A percentile compares a stretch with the other conserved stretches of the same genome.
phyloP scores from a whole-genome alignment of 2,888 invertebrate species.

The Amphipoea lucens region DNA sequence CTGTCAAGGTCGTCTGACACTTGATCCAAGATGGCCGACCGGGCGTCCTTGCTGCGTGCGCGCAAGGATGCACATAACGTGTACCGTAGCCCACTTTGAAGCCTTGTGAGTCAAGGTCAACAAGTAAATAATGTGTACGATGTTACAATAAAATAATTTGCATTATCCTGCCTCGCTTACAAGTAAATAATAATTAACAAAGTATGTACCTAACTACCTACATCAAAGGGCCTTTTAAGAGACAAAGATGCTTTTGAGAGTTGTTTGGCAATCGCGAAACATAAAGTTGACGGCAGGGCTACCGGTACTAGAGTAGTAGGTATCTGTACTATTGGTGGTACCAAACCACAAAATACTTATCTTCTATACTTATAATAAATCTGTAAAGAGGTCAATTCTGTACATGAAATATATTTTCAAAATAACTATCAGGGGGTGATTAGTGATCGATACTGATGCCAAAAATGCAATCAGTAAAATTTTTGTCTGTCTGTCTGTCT shows the following conservation, averaged over 20 bases:
- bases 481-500: too few relatives aligned
- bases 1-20: constrained; percentile 67
- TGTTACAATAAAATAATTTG: constrained; percentile 8
- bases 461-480: too few relatives aligned
- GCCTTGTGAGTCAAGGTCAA: constrained; percentile 64
- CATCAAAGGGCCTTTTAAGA: neutral
- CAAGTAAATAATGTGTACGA: constrained; percentile 14
- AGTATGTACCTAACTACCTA: neutral
- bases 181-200: neutral
- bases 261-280: neutral
- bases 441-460: too few relatives aligned
- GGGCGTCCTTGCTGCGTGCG: constrained; percentile 63
- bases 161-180: neutral
- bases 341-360: too few relatives aligned
- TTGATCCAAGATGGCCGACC: constrained; percentile 68
- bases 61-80: constrained; percentile 56
- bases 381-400: too few relatives aligned
- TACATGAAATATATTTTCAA: too few relatives aligned
- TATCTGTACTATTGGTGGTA: too few relatives aligned
- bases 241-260: neutral
- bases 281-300: neutral
- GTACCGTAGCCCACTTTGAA: constrained; percentile 38
- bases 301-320: too few relatives aligned
- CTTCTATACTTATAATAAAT: too few relatives aligned
- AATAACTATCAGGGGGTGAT: too few relatives aligned